Conservation (phyloP, 2,797 vertebrate genomes). For the Phrynocephalus guinanensis region DNA sequence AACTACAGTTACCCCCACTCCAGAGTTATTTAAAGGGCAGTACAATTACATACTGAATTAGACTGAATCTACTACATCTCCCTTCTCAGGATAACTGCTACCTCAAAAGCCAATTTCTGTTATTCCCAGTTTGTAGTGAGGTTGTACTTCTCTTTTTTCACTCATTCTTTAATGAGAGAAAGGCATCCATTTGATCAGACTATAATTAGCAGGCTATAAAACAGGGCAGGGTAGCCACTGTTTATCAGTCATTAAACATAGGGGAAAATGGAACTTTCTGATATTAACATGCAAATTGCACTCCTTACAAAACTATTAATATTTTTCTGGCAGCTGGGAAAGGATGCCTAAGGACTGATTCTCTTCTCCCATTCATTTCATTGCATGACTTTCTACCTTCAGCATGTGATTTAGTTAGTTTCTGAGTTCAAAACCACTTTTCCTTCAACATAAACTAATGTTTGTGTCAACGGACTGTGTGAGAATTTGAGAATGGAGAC, state of each 20-base stretch:
- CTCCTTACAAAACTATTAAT: background rate
- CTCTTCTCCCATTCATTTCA: rapidly evolving
- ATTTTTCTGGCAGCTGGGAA: background rate
- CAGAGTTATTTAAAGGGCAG: background rate
- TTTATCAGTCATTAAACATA: background rate
- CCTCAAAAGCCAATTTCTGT: background rate
- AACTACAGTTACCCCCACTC: background rate
- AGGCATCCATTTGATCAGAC: too few relatives aligned
- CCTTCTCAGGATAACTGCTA: background rate
- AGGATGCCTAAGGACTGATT: background rate
- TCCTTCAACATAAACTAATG: background rate
- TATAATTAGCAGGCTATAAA: too few relatives aligned
- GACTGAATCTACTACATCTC: background rate
- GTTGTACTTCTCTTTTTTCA: background rate
- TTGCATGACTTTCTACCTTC: background rate
- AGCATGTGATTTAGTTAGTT: background rate
- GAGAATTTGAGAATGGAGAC: constrained; percentile 20
- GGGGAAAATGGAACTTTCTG: background rate
- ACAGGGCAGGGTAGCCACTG: background rate
- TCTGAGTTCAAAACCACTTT: constrained; percentile 14
- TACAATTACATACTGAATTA: background rate
- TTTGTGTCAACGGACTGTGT: constrained; percentile 7
- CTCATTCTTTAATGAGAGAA: background rate
- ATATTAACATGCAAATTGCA: background rate
- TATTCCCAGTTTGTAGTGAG: background rate